phyloP scores from a whole-genome alignment of 2,888 invertebrate genomes.

The Xestia xanthographa region DNA sequence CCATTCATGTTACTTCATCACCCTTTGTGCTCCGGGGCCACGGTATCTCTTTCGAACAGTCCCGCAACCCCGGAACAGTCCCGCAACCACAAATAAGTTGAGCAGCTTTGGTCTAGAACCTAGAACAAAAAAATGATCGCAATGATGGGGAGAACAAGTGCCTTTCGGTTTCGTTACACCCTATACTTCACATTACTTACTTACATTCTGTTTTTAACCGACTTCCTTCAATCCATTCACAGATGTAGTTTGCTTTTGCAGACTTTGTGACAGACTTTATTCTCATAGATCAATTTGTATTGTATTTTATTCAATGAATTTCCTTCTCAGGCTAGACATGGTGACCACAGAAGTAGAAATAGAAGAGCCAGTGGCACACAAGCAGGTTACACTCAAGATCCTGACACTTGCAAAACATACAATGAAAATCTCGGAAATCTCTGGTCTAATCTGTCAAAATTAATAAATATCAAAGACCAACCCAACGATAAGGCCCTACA shows the following conservation, averaged over 20 bases:
- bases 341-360: conserved; percentile 2
- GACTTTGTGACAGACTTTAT: not conserved
- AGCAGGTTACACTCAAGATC: conserved; percentile 64
- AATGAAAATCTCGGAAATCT: conserved; percentile 64
- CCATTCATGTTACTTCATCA: too few relatives aligned
- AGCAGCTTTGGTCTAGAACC: too few relatives aligned
- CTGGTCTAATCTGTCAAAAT: conserved; percentile 59
- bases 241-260: not conserved
- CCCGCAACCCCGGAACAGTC: too few relatives aligned
- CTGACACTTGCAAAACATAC: conserved; percentile 64
- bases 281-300: not conserved
- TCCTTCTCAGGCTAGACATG: conserved; percentile 38
- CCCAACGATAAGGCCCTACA: conserved; percentile 56
- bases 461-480: conserved; percentile 40
- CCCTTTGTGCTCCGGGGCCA: too few relatives aligned
- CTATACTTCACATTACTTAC: too few relatives aligned
- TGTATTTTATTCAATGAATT: conserved; percentile 3
- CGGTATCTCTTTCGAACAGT: too few relatives aligned
- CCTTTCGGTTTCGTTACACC: too few relatives aligned
- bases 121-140: too few relatives aligned
- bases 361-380: conserved; percentile 52
- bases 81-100: too few relatives aligned
- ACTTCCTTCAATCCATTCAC: not conserved
- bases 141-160: too few relatives aligned
- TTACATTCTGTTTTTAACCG: not conserved